phyloP scores from a whole-genome alignment of 2,113 vertebrate genomes.

The Lophochroa leadbeateri region DNA sequence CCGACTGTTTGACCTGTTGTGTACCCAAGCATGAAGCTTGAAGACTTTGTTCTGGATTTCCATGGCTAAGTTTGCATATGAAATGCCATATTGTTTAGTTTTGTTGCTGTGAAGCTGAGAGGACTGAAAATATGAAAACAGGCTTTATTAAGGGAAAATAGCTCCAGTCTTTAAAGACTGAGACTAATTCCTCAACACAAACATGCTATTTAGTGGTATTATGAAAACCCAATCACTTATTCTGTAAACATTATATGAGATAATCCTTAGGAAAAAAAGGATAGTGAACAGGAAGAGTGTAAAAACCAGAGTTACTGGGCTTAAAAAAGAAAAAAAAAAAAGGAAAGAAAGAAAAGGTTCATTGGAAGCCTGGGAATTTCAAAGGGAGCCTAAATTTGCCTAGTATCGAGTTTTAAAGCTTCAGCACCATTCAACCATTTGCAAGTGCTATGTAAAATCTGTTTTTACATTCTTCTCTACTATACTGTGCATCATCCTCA shows the following conservation, averaged over 20 bases:
- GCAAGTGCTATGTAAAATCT: background rate
- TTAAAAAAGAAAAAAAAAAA: background rate
- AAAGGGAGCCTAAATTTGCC: background rate
- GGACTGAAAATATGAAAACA: background rate
- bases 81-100: background rate
- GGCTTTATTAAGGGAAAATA: background rate
- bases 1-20: background rate
- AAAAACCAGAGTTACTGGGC: background rate
- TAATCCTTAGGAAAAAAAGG: background rate
- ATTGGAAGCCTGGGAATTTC: background rate
- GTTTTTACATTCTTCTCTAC: background rate
- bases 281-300: background rate
- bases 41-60: slow-evolving; percentile 14
- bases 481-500: background rate
- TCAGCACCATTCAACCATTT: background rate
- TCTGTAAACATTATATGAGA: background rate
- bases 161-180: background rate
- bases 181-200: background rate
- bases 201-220: background rate
- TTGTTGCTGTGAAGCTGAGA: background rate
- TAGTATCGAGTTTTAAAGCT: background rate
- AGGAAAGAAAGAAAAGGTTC: background rate
- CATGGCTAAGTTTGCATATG: background rate
- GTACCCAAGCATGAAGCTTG: background rate
- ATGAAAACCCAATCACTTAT: background rate